Conservation (phyloP, 2,113 vertebrate species). For the Turnix velox region DNA sequence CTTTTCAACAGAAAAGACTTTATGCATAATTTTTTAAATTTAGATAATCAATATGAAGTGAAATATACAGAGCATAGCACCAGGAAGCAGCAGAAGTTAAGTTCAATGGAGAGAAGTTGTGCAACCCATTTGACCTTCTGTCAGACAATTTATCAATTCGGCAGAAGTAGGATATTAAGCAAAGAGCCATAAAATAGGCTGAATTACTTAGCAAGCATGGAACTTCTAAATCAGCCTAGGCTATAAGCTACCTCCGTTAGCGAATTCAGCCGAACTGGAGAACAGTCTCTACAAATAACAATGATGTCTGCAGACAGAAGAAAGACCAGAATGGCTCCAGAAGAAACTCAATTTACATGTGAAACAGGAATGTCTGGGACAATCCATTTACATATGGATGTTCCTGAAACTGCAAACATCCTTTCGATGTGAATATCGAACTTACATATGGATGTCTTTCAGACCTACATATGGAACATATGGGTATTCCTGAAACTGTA, state of each 20-base stretch:
- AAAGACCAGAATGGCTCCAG: too few relatives aligned
- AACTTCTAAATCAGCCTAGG: background rate
- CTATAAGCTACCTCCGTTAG: background rate
- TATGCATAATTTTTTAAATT: constrained; percentile 6
- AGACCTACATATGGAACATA: too few relatives aligned
- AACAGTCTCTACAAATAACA: background rate
- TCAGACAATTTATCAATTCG: background rate
- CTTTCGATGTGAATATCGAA: too few relatives aligned
- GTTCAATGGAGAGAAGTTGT: background rate
- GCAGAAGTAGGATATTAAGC: constrained; percentile 17
- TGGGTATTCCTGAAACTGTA: too few relatives aligned
- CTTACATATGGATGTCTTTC: too few relatives aligned
- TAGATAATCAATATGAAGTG: constrained; percentile 10
- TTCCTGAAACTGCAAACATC: too few relatives aligned
- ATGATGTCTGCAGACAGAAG: too few relatives aligned
- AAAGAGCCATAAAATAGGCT: constrained; percentile 14
- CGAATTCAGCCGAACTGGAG: background rate
- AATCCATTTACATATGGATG: too few relatives aligned
- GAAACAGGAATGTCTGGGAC: too few relatives aligned
- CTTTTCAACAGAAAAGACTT: constrained; percentile 36
- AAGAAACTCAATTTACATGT: too few relatives aligned
- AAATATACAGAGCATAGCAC: background rate
- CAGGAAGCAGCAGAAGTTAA: background rate
- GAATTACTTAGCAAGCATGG: constrained; percentile 5
- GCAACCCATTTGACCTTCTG: background rate